Percentiles rank a stretch among this genome's conserved stretches.
These are phyloP conservation scores for Catalaphyllia jardinei DNA, from an alignment of 64 coral and sea anemone genomes.

Conservation along the genomic window DNA sequence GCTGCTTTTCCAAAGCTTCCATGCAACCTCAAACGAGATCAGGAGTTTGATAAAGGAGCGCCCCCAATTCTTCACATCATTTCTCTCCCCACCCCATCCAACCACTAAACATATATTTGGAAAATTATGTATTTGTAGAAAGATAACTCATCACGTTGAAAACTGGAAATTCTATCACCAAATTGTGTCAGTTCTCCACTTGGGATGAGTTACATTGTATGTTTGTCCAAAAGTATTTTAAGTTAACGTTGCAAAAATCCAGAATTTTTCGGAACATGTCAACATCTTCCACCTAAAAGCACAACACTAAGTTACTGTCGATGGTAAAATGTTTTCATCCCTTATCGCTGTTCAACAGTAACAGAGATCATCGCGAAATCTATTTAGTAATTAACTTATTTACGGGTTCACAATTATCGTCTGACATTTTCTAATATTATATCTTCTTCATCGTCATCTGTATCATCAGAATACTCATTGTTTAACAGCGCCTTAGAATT, in stretches of 20 bases:
- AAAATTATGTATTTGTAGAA: too few relatives aligned
- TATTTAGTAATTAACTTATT: not conserved
- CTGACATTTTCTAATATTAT: slow-evolving; percentile 73
- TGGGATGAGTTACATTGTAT: not conserved
- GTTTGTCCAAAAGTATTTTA: not conserved
- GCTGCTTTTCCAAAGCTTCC: too few relatives aligned
- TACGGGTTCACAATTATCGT: slow-evolving; percentile 26
- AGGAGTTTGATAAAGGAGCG: too few relatives aligned
- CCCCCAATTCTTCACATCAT: too few relatives aligned
- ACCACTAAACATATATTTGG: too few relatives aligned
- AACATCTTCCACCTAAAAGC: too few relatives aligned
- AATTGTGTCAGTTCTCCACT: not conserved
- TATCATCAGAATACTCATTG: slow-evolving; percentile 97
- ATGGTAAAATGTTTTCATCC: too few relatives aligned
- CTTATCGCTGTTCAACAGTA: slow-evolving; percentile 1
- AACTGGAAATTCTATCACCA: not conserved
- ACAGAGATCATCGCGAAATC: not conserved
- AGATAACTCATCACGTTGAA: not conserved
- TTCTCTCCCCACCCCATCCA: too few relatives aligned
- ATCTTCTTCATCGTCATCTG: slow-evolving; percentile 97
- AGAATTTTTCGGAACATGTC: too few relatives aligned
- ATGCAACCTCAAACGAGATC: too few relatives aligned
- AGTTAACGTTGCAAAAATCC: too few relatives aligned
- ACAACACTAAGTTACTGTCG: too few relatives aligned
- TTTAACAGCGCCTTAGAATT: slow-evolving; percentile 95